Percentiles rank a stretch among this genome's conserved stretches.
Evolutionary conservation across 2,888 invertebrate genomes (phyloP).

Genomic region (Geotrupes spiniger): DNA sequence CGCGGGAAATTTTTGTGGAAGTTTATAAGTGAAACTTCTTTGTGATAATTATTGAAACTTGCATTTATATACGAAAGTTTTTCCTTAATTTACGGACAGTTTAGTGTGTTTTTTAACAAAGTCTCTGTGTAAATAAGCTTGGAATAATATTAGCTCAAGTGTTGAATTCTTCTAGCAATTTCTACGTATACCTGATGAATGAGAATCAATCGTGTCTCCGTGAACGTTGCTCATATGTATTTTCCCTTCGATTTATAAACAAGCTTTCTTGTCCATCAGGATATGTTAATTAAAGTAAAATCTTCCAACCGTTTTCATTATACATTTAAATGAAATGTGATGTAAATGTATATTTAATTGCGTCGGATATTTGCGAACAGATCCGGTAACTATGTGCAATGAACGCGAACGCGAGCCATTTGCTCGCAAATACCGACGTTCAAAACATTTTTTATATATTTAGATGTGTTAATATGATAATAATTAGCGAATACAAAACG

Average conservation of each 20-base stretch:
- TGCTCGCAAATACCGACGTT: slow-evolving; percentile 7
- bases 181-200: neutral
- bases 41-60: slow-evolving; percentile 1
- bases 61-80: neutral
- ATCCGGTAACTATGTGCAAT: too few species aligned
- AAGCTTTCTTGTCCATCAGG: too few species aligned
- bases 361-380: too few species aligned
- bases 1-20: slow-evolving; percentile 2
- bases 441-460: slow-evolving; percentile 3
- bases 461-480: slow-evolving; percentile 7
- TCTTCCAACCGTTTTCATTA: too few species aligned
- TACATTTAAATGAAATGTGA: too few species aligned
- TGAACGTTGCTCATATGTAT: neutral
- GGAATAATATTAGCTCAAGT: slow-evolving; percentile 1
- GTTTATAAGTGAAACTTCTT: slow-evolving; percentile 4
- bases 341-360: too few species aligned
- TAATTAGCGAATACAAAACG: neutral
- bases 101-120: neutral
- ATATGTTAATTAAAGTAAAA: too few species aligned
- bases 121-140: neutral
- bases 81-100: neutral
- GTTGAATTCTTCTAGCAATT: slow-evolving; percentile 2
- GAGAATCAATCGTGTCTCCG: neutral
- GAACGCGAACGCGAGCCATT: neutral
- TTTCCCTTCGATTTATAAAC: neutral